A percentile compares a stretch with the other conserved stretches of the same genome.
Conservation (phyloP, 1,140 invertebrate genomes). For the Scaptomyza graminum region DNA sequence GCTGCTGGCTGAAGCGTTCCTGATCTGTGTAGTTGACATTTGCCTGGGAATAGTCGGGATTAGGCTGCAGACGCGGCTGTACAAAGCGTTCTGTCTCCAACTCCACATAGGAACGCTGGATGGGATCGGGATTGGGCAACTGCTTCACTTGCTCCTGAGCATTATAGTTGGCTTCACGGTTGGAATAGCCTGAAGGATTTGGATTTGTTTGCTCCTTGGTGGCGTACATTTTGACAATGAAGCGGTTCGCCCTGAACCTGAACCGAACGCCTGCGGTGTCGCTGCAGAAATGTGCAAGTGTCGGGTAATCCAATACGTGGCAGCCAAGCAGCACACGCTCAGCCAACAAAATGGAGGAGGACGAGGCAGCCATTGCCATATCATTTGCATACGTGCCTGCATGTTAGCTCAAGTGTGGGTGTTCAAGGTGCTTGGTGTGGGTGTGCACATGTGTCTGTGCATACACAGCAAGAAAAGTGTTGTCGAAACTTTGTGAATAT, state of each 20-base stretch:
- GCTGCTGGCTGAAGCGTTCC: conserved; percentile 37
- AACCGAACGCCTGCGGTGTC: conserved; percentile 76
- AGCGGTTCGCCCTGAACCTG: conserved; percentile 23
- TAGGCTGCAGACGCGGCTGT: not conserved
- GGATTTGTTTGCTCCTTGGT: not conserved
- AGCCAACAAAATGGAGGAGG: not conserved
- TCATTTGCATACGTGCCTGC: conserved; percentile 73
- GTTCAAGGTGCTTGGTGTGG: conserved; percentile 6
- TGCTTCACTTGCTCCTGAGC: not conserved
- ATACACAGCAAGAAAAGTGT: conserved; percentile 13
- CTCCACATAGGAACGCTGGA: conserved; percentile 24
- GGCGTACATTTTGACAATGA: conserved; percentile 15
- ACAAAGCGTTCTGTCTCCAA: not conserved
- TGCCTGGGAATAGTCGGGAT: not conserved
- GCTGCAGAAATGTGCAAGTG: conserved; percentile 81
- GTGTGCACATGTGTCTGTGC: conserved; percentile 12
- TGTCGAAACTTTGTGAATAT: too few relatives aligned
- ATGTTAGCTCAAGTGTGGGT: conserved; percentile 29
- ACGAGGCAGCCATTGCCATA: conserved; percentile 52
- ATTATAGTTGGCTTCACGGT: not conserved
- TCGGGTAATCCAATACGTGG: conserved; percentile 73
- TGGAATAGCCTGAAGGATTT: not conserved
- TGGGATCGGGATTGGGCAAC: not conserved
- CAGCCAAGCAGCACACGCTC: conserved; percentile 31
- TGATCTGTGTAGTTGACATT: conserved; percentile 4